Base-by-base conservation (phyloP, 2,888 invertebrate genomes). In the Crocallis elinguaria region DNA sequence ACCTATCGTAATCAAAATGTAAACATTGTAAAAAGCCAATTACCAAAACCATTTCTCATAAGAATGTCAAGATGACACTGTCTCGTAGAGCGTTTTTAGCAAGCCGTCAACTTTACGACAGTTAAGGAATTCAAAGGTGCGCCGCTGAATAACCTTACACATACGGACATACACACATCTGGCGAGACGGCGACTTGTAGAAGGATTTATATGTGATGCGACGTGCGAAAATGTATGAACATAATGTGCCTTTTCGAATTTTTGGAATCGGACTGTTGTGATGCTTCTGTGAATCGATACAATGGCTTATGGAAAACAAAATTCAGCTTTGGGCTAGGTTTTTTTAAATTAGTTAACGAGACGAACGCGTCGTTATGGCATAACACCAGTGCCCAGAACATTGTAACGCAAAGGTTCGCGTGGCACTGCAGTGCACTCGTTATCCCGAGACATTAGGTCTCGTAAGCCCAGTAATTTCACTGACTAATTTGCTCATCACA, bases 61-160 rank as follows among this genome's bases (percentile, higher is more conserved):
- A 36, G 45, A 45, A 52, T 53, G 37, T 43, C 48, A 48, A 48
- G 53, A 53, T 38, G 53, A 53, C 48, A 54, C 48, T 25, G 23
- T 25, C 49, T 14, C 12, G 32, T 33, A 8, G 25, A 12, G 11
- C 27, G 43, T 49, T 54, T 46, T 48, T 54, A 49, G 41, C 51
- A 23, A 44, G 48, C 17, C 35, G 42, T 19, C 46, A 37, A 14
- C 23, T 48, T 43, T 38, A 45, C 39, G 17, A 44, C 48, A 37
- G 14, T 32, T 21, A 54, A 11, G 48, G 53, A 33, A 54, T 49
- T 54, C 48, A 54, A 54, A 54, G 53, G 53, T 38, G 43, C 21
- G 53, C 53, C 53, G 48, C 36, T 39, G 37, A 17, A 46, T 17
- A 48, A 53, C 48, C 42, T 48, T 48, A 42, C 30, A 30, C 30